Base-by-base conservation (phyloP, 2,113 vertebrate species). In the Amphilophus citrinellus region DNA sequence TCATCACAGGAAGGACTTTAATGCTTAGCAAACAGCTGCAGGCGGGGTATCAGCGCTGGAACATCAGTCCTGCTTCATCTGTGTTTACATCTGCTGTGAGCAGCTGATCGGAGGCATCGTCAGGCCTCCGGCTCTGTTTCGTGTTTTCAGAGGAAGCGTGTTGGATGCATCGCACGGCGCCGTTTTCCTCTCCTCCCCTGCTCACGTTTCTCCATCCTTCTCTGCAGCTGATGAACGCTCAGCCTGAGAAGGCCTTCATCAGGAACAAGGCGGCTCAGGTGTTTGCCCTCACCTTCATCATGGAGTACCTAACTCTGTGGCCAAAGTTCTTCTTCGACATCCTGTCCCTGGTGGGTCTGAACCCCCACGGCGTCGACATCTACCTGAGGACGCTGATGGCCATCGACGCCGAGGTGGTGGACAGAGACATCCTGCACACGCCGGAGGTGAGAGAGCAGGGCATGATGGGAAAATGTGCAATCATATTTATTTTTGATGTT, bases 241-340 rank as follows among this genome's bases (percentile, higher is more conserved):
- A 97, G 8, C 95, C 97, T 0, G 98, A 99, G 95, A 99, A 99
- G 96, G 96, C 97, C 3, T 99, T 99, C 92, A 98, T 99, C 94
- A 96, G 98, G 91, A 99, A 99, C 95, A 99, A 99, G 95, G 98
- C 98, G 1, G 98, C 98, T 2, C 98, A 99, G 92, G 98, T 99
- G 76, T 97, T 99, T 18, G 97, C 98, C n/a, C 94, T 99, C 91
- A 97, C 97, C 77, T 99, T 99, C 89, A 93, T 99, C 90, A 97
- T 97, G 85, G 98, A 99, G 32, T 99, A 98, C 93, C 96, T 98
- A 81, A 98, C 97, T 13, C 96, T 97, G 88, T 99, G 98, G 98
- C 98, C 98, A 93, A 99, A 99, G 94, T 99, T 98, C 96, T 99
- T 99, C 95, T 99, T 98, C 83, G 98, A 99, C 92, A 93, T 99